These are phyloP conservation scores for Gila robusta DNA, from an alignment of 2,797 vertebrate species.

Conservation along the genomic window DNA sequence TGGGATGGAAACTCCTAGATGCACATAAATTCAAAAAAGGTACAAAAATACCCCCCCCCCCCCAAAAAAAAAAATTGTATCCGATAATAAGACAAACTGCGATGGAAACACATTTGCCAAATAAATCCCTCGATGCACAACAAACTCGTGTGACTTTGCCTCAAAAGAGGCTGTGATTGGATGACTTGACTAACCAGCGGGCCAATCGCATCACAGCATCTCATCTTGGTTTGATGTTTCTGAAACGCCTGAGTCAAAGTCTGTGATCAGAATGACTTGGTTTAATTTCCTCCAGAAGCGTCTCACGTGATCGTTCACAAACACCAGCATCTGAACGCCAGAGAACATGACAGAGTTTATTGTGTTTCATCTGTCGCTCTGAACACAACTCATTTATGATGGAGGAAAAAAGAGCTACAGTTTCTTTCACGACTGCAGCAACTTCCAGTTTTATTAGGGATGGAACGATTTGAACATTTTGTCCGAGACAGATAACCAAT, in stretches of 20 bases:
- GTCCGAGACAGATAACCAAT: no score
- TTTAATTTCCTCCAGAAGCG: no score
- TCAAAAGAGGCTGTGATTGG: not conserved
- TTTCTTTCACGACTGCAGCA: not conserved
- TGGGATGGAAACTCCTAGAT: not conserved
- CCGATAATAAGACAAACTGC: not conserved
- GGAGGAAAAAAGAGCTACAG: not conserved
- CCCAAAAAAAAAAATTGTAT: fast-evolving
- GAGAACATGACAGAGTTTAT: no score
- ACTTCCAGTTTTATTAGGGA: not conserved
- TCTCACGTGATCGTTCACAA: no score
- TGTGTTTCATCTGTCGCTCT: not conserved
- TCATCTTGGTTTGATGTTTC: not conserved
- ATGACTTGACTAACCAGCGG: not conserved
- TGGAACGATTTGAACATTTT: no score
- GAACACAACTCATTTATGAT: no score
- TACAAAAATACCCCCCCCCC: no score
- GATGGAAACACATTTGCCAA: not conserved
- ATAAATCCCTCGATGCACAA: not conserved
- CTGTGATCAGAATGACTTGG: no score
- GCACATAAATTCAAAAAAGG: not conserved
- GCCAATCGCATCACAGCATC: not conserved
- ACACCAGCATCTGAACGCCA: no score
- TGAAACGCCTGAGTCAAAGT: not conserved
- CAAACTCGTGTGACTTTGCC: not conserved